phyloP scores from a whole-genome alignment of 2,113 vertebrate species.

The Cettia cetti region DNA sequence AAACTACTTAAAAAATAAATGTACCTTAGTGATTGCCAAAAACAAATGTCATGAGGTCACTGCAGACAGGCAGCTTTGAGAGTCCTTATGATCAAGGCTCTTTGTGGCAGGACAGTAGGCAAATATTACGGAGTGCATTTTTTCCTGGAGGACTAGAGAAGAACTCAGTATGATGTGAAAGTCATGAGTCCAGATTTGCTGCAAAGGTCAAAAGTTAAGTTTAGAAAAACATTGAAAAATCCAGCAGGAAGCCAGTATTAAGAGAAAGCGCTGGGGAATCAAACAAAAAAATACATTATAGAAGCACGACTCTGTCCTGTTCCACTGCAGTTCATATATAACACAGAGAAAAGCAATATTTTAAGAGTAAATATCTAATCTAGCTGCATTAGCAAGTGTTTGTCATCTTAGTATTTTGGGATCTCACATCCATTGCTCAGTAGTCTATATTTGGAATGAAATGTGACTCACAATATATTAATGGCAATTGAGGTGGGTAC shows the following conservation, averaged over 20 bases:
- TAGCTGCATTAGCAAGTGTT: neutral
- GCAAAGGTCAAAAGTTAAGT: constrained; percentile 35
- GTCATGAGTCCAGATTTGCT: neutral
- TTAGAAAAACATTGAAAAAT: neutral
- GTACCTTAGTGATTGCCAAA: neutral
- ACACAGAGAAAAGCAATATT: neutral
- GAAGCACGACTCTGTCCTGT: neutral
- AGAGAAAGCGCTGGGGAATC: neutral
- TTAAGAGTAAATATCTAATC: neutral
- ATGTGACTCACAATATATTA: constrained; percentile 4
- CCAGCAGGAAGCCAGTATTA: neutral
- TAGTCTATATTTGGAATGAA: constrained; percentile 27
- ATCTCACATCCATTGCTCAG: neutral
- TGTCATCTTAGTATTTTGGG: constrained; percentile 16
- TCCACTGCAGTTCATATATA: neutral
- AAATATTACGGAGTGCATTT: neutral
- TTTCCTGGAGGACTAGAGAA: neutral
- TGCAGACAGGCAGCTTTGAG: neutral
- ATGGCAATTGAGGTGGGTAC: neutral
- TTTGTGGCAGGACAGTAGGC: neutral
- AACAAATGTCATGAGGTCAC: neutral
- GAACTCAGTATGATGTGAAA: neutral
- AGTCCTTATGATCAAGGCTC: neutral
- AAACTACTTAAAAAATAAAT: neutral
- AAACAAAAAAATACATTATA: neutral